A percentile compares a stretch with the other conserved stretches of the same genome.
Conservation (phyloP, 2,797 vertebrate genomes). For the Aselliscus stoliczkanus region DNA sequence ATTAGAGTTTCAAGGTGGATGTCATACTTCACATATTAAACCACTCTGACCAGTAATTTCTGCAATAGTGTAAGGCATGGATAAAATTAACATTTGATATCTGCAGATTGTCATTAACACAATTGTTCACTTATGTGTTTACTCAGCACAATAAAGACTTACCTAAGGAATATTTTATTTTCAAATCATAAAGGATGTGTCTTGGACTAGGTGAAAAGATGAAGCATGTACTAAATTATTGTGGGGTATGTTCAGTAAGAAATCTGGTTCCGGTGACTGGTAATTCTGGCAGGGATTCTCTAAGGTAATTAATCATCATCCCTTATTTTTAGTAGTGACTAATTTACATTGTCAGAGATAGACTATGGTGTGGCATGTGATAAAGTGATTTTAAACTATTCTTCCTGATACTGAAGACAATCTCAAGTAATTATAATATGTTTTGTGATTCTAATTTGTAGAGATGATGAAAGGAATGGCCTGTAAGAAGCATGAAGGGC, state of each 20-base stretch:
- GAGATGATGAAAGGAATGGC: constrained; percentile 12
- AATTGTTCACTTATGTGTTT: background rate
- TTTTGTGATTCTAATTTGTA: constrained; percentile 49
- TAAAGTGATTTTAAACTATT: constrained; percentile 72
- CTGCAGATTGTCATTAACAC: background rate
- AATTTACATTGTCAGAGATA: constrained; percentile 76
- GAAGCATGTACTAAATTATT: constrained; percentile 32
- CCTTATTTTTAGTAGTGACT: constrained; percentile 76
- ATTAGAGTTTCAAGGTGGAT: constrained; percentile 27
- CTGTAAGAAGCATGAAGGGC: background rate
- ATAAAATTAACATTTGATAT: constrained; percentile 43
- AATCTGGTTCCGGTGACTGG: constrained; percentile 37
- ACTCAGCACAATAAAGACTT: background rate
- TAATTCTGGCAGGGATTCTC: constrained; percentile 67
- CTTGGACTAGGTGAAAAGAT: constrained; percentile 29
- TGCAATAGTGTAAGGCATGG: background rate
- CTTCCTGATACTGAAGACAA: background rate
- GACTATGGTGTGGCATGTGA: constrained; percentile 69
- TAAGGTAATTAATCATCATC: constrained; percentile 71
- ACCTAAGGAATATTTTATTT: constrained; percentile 1
- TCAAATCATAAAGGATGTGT: background rate
- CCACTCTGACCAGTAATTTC: background rate
- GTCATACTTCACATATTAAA: constrained; percentile 8
- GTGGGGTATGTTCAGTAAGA: constrained; percentile 24
- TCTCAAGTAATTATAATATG: constrained; percentile 61